These are phyloP conservation scores for Mimumesa dahlbomi DNA, from an alignment of 2,888 invertebrate species.

Conservation along the genomic window DNA sequence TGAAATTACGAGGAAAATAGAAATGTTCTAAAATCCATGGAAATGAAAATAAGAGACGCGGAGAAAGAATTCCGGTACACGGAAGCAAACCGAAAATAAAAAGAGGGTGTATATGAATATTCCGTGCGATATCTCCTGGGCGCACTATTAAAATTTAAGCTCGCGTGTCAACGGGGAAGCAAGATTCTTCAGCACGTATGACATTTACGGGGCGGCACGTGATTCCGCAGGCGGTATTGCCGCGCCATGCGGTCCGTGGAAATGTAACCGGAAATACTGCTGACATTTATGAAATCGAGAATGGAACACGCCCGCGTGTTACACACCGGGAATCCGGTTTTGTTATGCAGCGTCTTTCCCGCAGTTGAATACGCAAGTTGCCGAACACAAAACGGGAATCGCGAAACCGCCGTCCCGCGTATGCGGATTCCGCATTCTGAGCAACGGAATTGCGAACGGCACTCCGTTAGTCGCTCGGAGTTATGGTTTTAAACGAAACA, in stretches of 20 bases:
- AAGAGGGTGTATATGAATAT: neutral
- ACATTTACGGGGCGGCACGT: conserved; percentile 20
- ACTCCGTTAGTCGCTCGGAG: no score
- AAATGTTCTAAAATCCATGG: no score
- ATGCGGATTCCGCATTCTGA: no score
- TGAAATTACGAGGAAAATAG: no score
- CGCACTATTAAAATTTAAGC: neutral
- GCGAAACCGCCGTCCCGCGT: no score
- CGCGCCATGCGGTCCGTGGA: conserved; percentile 1
- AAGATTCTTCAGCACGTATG: conserved; percentile 18
- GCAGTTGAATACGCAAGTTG: no score
- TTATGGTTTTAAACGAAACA: no score
- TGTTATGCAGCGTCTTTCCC: neutral
- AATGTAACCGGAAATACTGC: conserved; percentile 35
- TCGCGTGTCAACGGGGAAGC: conserved; percentile 5
- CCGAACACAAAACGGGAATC: no score
- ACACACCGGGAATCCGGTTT: conserved; percentile 7
- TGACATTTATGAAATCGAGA: conserved; percentile 27
- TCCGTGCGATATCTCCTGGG: neutral
- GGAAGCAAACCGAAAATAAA: no score
- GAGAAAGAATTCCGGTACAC: no score
- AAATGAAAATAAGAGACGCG: no score
- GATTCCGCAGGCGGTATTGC: conserved; percentile 3
- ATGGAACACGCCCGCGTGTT: conserved; percentile 7
- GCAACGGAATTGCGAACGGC: no score